These are phyloP conservation scores for Anoplolepis gracilipes DNA, from an alignment of 1,140 invertebrate genomes.

Conservation along the genomic window DNA sequence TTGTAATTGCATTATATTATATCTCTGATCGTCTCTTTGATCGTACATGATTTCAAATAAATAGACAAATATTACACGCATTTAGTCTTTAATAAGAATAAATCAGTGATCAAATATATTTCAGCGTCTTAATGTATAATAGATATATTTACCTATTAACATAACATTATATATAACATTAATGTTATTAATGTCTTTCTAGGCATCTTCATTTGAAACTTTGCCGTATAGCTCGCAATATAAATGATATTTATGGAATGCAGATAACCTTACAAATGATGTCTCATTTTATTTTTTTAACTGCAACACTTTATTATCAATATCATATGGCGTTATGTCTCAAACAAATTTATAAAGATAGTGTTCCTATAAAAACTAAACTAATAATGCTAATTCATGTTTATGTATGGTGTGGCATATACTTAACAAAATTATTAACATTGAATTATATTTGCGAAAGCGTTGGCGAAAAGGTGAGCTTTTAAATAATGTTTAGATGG, in stretches of 20 bases:
- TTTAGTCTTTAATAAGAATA: too few relatives aligned
- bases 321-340: background rate
- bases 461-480: constrained; percentile 26
- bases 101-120: too few relatives aligned
- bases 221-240: background rate
- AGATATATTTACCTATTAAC: background rate
- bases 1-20: too few relatives aligned
- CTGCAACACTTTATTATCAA: background rate
- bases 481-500: background rate
- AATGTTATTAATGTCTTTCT: background rate
- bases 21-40: too few relatives aligned
- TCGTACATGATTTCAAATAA: too few relatives aligned
- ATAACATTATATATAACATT: too few relatives aligned
- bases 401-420: background rate
- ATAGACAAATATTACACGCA: too few relatives aligned
- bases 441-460: constrained; percentile 26
- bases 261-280: constrained; percentile 25
- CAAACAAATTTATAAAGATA: too few relatives aligned
- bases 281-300: background rate
- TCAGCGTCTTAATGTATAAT: background rate
- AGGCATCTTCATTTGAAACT: constrained; percentile 43
- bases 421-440: too few relatives aligned
- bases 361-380: accelerated
- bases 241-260: constrained; percentile 8
- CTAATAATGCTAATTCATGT: background rate